These are phyloP conservation scores for Tenthredo notha DNA, from an alignment of 2,888 invertebrate genomes.

Conservation along the genomic window DNA sequence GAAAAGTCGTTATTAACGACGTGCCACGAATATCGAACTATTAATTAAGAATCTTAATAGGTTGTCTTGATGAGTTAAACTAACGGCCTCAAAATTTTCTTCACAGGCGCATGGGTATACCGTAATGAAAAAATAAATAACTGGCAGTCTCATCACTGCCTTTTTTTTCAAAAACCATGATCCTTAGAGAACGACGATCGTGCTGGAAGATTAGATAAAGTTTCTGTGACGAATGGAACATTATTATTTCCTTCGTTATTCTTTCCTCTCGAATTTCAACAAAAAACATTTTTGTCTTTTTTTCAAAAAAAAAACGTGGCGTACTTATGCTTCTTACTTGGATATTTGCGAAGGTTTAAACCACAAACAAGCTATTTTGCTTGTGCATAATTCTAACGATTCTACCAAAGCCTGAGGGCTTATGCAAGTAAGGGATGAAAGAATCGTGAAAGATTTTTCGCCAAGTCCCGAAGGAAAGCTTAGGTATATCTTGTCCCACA, in stretches of 20 bases:
- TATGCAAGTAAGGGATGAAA: slow-evolving; percentile 14
- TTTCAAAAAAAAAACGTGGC: not conserved
- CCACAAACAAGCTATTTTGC: slow-evolving; percentile 31
- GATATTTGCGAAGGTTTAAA: not conserved
- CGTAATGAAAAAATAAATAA: slow-evolving; percentile 6
- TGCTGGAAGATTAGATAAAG: not conserved
- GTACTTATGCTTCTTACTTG: not conserved
- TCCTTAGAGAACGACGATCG: not conserved
- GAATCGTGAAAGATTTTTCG: slow-evolving; percentile 42
- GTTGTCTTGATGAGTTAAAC: slow-evolving; percentile 53
- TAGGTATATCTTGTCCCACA: slow-evolving; percentile 43
- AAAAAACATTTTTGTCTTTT: not conserved
- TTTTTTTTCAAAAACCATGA: slow-evolving; percentile 14
- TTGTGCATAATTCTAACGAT: slow-evolving; percentile 11
- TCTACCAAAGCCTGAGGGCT: not conserved
- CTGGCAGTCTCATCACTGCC: not conserved
- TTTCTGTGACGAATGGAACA: not conserved
- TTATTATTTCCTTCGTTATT: not conserved
- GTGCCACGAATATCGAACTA: slow-evolving; percentile 53
- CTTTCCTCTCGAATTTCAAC: not conserved
- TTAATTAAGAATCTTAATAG: slow-evolving; percentile 54
- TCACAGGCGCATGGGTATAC: not conserved
- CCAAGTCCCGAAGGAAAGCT: slow-evolving; percentile 50
- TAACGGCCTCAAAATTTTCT: slow-evolving; percentile 18
- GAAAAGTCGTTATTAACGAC: slow-evolving; percentile 47